Evolutionary conservation across 2,797 vertebrate genomes (phyloP).

Genomic region (Triplophysa bombifrons): DNA sequence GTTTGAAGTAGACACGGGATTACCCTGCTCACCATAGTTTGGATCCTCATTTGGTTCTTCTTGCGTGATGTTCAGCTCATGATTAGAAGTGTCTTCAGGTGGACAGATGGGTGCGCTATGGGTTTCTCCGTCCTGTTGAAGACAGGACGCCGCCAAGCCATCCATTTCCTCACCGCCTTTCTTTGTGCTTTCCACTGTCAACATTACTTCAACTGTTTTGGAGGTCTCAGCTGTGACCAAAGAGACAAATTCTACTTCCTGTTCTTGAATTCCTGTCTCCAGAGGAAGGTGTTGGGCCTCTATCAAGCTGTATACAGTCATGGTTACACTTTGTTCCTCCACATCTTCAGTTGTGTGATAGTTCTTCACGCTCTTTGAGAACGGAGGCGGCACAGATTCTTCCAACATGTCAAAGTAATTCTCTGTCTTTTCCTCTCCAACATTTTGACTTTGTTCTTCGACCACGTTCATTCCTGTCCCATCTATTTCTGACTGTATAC

Average conservation of each 20-base stretch:
- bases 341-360: constrained; percentile 18
- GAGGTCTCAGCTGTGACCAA: not conserved
- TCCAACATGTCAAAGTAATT: constrained; percentile 3
- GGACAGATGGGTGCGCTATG: constrained; percentile 33
- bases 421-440: not conserved
- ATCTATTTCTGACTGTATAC: not conserved
- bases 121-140: constrained; percentile 47
- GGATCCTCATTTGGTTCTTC: constrained; percentile 48
- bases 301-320: constrained; percentile 11
- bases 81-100: constrained; percentile 38
- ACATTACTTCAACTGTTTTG: constrained; percentile 37
- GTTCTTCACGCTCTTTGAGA: not conserved
- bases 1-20: not conserved
- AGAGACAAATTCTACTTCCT: constrained; percentile 19
- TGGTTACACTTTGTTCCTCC: not conserved
- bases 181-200: constrained; percentile 54
- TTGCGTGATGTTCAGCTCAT: constrained; percentile 46
- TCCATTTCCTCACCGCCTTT: constrained; percentile 51
- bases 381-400: constrained; percentile 12
- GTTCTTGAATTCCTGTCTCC: constrained; percentile 24
- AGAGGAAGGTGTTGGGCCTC: not conserved
- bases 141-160: constrained; percentile 45
- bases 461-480: not conserved
- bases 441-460: constrained; percentile 15
- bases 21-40: not conserved